Base-by-base conservation (phyloP, 2,888 invertebrate species). In the Ephialtes manifestator region DNA sequence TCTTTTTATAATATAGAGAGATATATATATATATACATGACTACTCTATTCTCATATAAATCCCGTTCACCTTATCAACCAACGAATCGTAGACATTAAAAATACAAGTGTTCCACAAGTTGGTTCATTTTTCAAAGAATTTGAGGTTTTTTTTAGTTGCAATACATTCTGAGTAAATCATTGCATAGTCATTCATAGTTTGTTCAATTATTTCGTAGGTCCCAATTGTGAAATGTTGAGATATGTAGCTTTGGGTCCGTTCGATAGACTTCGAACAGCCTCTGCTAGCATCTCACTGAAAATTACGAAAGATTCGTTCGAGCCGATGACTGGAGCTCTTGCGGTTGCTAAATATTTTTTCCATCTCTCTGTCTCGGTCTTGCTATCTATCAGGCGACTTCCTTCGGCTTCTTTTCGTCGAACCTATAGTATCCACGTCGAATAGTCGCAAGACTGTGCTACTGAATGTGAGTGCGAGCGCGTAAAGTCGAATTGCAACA, bases 401-500 rank as follows among this genome's bases (percentile, higher is more conserved):
- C 20, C 46, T 81, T 83, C 35, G 80, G 48, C 67, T 83, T 68
- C 31, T 55, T 70, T 35, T 67, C 70, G 55, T 70, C 55, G 60
- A 74, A 75, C 58, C 31, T 58, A 51, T 63, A 79, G 58, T 53
- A 39, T 53, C 18, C 48, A 31, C n/a, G 35, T 48, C 24, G 72
- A 20, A 67, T 68, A 79, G 58, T 67, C 72, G 84, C 77, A 39
- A 58, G 18, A 51, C 24, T 24, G 15, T 35, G 39, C 11, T 20
- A 39, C 13, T 46, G 24, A 68, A 48, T 28, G 46, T 48, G 48
- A 46, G 8, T 0, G 24, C 24, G 10, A 2, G 81, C 20, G 81
- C 79, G 51, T n/a, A 43, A 78, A 55, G 70, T 60, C 58, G 75
- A 79, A 81, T 87, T 87, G 87, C 86, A 82, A 86, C 81, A 86